These are phyloP conservation scores for Pemphigus obesinymphae DNA, from an alignment of 1,140 invertebrate genomes.

Conservation along the genomic window DNA sequence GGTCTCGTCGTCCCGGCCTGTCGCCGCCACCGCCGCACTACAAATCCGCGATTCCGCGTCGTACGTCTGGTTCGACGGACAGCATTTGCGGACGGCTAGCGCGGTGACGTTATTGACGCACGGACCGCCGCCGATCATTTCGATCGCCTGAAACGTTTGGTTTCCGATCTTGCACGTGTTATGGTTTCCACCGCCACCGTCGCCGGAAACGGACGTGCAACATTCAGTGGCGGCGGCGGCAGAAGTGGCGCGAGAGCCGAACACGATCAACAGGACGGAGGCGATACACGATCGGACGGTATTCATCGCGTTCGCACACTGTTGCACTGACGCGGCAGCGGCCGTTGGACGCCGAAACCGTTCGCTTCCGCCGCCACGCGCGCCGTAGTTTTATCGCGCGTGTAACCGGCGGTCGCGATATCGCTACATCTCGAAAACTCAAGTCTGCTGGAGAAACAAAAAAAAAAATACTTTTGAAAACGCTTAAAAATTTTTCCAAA, in stretches of 20 bases:
- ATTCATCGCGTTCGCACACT: constrained; percentile 5
- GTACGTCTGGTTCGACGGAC: constrained; percentile 3
- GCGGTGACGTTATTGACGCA: not conserved
- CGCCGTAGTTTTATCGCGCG: no score
- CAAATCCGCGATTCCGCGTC: not conserved
- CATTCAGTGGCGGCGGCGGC: not conserved
- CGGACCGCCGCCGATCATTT: not conserved
- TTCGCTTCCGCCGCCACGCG: not conserved
- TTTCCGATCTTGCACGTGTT: not conserved
- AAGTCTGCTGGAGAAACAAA: no score
- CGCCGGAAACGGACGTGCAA: not conserved
- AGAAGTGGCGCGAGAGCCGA: not conserved
- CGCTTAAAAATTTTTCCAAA: no score
- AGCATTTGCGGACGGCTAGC: constrained; percentile 2
- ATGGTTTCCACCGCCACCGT: no score
- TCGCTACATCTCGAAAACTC: no score
- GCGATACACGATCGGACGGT: constrained; percentile 27
- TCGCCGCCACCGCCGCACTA: not conserved
- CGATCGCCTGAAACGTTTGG: not conserved
- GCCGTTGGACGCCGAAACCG: not conserved
- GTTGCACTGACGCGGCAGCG: not conserved
- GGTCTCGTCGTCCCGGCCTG: not conserved
- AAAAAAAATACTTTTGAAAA: no score
- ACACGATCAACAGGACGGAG: not conserved
- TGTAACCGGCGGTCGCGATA: no score